Percentiles rank a stretch among this genome's conserved stretches.
phyloP scores from a whole-genome alignment of 2,113 vertebrate species.

The Ellobius talpinus region DNA sequence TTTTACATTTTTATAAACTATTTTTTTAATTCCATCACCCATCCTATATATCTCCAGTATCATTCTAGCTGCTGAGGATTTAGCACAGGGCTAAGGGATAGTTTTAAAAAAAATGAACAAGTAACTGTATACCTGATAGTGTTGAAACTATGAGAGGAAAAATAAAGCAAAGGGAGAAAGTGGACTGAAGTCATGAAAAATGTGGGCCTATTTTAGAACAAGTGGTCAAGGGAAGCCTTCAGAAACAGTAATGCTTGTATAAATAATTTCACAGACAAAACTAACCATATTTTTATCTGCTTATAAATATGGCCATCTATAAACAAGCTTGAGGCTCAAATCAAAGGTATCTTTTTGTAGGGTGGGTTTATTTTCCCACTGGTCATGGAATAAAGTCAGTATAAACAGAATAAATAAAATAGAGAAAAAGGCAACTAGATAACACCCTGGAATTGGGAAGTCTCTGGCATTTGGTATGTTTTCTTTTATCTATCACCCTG shows the following conservation, averaged over 20 bases:
- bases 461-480: slow-evolving; percentile 40
- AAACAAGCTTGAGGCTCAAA: neutral
- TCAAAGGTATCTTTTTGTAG: neutral
- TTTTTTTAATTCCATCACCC: neutral
- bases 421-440: slow-evolving; percentile 64
- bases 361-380: slow-evolving; percentile 34
- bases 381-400: neutral
- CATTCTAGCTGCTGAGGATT: neutral
- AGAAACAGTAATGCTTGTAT: neutral
- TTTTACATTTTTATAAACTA: neutral
- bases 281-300: neutral
- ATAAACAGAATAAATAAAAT: slow-evolving; percentile 65
- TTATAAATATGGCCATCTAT: neutral
- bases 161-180: neutral
- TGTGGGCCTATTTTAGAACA: neutral
- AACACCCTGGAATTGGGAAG: neutral
- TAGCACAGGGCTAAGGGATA: neutral
- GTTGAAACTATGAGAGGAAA: neutral
- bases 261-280: slow-evolving; percentile 46
- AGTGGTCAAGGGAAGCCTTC: neutral
- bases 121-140: neutral
- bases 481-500: slow-evolving; percentile 41
- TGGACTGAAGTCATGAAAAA: neutral
- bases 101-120: neutral
- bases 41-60: neutral